Conservation (phyloP, 2,888 invertebrate genomes). For the Ophonus ardosiacus region DNA sequence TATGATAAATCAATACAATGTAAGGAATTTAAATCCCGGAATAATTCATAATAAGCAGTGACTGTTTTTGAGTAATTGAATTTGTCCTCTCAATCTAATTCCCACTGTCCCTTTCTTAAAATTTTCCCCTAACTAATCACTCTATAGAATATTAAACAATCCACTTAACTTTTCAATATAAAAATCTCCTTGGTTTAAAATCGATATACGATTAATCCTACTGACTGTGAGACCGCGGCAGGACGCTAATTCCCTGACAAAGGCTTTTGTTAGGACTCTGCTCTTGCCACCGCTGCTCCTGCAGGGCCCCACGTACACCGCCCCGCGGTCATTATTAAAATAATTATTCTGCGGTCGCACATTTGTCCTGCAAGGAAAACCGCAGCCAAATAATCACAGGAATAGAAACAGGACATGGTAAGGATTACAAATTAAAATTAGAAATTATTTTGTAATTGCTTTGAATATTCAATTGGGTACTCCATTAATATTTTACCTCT, state of each 20-base stretch:
- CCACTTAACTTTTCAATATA: not conserved
- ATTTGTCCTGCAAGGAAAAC: conserved; percentile 21
- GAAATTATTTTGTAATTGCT: too few species aligned
- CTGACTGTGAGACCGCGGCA: not conserved
- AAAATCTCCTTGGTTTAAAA: conserved; percentile 15
- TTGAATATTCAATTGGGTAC: too few species aligned
- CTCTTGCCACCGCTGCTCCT: not conserved
- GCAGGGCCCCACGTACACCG: not conserved
- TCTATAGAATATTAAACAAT: not conserved
- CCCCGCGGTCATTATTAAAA: conserved; percentile 27
- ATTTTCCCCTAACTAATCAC: not conserved
- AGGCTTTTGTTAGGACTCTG: conserved; percentile 18
- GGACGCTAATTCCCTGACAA: conserved; percentile 31
- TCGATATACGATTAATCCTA: conserved; percentile 30
- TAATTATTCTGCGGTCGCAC: conserved; percentile 35
- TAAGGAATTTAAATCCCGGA: not conserved
- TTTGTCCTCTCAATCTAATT: too few species aligned
- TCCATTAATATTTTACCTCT: too few species aligned
- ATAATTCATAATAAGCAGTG: not conserved
- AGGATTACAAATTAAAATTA: too few species aligned
- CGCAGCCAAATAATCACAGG: not conserved
- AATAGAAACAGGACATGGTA: too few species aligned
- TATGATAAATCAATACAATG: too few species aligned
- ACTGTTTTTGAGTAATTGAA: not conserved
- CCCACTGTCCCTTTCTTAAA: not conserved